Evolutionary conservation across 2,888 invertebrate genomes (phyloP).

Genomic region (Eumacrocentrus americanus): DNA sequence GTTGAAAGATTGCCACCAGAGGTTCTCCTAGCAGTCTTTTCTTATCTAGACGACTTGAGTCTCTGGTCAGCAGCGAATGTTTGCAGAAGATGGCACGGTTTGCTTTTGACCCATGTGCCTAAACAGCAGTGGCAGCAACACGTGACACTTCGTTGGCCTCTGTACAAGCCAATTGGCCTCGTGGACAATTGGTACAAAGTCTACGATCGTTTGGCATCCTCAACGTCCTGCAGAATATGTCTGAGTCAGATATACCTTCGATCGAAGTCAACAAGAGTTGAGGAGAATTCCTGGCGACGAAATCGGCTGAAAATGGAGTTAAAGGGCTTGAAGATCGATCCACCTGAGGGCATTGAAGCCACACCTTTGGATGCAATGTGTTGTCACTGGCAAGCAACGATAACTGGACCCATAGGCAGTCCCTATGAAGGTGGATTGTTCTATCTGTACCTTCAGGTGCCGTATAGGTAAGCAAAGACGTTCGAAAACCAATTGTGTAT

Average conservation of each 20-base stretch:
- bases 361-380: constrained; percentile 79
- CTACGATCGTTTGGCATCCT: constrained; percentile 64
- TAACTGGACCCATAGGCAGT: constrained; percentile 89
- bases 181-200: constrained; percentile 82
- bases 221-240: constrained; percentile 78
- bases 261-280: constrained; percentile 68
- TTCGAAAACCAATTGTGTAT: no score
- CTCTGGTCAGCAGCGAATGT: constrained; percentile 88
- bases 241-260: constrained; percentile 80
- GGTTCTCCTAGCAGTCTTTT: constrained; percentile 86
- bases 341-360: constrained; percentile 85
- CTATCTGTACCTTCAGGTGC: constrained; percentile 88
- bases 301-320: constrained; percentile 81
- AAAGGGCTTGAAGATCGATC: constrained; percentile 73
- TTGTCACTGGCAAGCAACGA: constrained; percentile 93
- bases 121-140: constrained; percentile 82
- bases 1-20: constrained; percentile 77
- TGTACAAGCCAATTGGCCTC: constrained; percentile 76
- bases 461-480: constrained; percentile 68
- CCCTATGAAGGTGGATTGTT: constrained; percentile 95
- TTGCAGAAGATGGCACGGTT: constrained; percentile 82
- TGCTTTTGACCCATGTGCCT: constrained; percentile 79
- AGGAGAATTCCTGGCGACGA: constrained; percentile 82
- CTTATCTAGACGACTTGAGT: constrained; percentile 89
- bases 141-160: constrained; percentile 82